phyloP scores from a whole-genome alignment of 2,113 vertebrate species.

The Protobothrops mucrosquamatus region DNA sequence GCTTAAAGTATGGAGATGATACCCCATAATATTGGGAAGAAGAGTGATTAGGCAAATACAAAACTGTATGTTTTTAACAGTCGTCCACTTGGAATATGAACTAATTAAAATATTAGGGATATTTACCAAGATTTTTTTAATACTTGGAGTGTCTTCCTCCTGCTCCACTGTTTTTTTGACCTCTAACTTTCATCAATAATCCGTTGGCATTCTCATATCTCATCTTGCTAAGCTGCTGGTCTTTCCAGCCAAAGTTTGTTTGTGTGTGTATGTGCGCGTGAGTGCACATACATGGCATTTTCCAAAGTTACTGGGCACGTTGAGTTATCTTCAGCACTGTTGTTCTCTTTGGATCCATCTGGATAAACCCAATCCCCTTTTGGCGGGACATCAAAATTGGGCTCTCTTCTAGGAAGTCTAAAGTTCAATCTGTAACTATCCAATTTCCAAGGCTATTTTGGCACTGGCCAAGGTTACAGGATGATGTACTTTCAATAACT shows the following conservation, averaged over 20 bases:
- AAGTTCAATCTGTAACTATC: neutral
- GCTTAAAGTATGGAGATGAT: neutral
- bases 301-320: neutral
- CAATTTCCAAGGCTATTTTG: neutral
- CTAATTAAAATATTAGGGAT: neutral
- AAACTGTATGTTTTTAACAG: neutral
- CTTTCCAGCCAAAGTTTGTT: conserved; percentile 40
- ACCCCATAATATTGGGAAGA: neutral
- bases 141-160: neutral
- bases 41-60: neutral
- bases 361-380: neutral
- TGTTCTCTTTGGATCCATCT: neutral
- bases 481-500: neutral
- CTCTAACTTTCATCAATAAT: neutral
- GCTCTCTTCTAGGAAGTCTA: conserved; percentile 42
- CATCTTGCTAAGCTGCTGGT: neutral
- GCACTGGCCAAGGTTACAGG: neutral
- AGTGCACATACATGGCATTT: neutral
- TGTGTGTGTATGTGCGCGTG: neutral
- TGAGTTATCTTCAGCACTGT: conserved; percentile 9
- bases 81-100: neutral
- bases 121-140: neutral
- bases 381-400: conserved; percentile 29
- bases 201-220: neutral
- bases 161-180: neutral